Evolutionary conservation across 2,888 invertebrate genomes (phyloP), one percentile per base, ranked within the genome.

Genomic region (Ctena decussata): DNA sequence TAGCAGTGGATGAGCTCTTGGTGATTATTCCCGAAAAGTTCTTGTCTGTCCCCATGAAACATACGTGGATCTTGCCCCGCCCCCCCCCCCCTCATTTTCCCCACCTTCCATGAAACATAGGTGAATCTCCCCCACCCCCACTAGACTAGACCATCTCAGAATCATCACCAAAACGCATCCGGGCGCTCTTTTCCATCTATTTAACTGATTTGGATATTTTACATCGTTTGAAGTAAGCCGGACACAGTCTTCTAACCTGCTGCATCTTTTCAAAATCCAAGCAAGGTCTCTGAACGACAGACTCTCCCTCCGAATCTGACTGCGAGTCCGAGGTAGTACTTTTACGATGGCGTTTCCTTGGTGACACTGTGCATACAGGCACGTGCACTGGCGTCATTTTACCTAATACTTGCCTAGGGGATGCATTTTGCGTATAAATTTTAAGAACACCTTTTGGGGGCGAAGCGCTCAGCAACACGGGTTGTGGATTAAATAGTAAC

Each of bases 221-320:
- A 57, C 57, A 57, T 11, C 57, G 12, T n/a, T 27, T 57, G 15
- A 27, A 57, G 57, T 57, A 57, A 27, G 57, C 24, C 6, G 57
- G 57, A n/a, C 57, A 57, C 27, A 57, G n/a, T 15, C 57, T 18
- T 18, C 35, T 41, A 5, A 85, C 87, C 76, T 85, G 80, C 97
- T 98, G 98, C 98, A 98, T 98, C 97, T 98, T 98, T 96, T 98
- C 98, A 96, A 98, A 98, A 97, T 98, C 98, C 95, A 98, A 97
- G 96, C 98, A 98, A 91, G 98, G 98, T 95, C 98, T 97, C 95
- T 97, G 97, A 92, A 97, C 96, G 71, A 89, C 88, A 77, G 93
- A 82, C 21, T 82, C 85, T 41, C 85, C 84, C 24, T 89, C 86
- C 32, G 90, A 82, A 70, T 93, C 91, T 65, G 82, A 87, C 72